Conservation (phyloP, 2,797 vertebrate genomes). For the Sebastes oblongus region DNA sequence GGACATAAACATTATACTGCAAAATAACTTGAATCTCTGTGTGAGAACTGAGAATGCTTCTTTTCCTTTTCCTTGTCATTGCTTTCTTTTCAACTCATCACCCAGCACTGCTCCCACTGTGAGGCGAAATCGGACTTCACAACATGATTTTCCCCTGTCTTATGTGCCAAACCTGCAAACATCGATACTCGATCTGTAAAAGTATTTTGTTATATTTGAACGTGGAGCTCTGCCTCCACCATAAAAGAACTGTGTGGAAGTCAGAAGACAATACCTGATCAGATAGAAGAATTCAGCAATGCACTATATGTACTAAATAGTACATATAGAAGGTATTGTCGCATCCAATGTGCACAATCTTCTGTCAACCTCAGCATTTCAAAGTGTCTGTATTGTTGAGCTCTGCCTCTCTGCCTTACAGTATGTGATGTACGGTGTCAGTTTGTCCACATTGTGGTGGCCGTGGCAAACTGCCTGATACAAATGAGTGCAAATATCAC, state of each 20-base stretch:
- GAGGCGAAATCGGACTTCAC: background rate
- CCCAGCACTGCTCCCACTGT: background rate
- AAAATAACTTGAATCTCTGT: background rate
- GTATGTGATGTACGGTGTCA: background rate
- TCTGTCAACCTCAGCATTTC: background rate
- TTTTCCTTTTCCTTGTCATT: background rate
- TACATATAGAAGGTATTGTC: too few species aligned
- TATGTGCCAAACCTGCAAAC: background rate
- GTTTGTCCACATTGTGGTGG: background rate
- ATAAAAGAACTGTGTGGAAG: background rate
- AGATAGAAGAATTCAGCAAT: too few species aligned
- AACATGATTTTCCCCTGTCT: background rate
- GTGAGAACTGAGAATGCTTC: background rate
- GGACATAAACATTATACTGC: background rate
- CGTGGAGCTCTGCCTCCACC: background rate
- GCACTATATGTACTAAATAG: too few species aligned
- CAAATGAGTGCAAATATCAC: background rate
- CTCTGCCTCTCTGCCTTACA: background rate
- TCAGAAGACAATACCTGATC: too few species aligned
- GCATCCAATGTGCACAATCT: background rate
- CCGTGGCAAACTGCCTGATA: background rate
- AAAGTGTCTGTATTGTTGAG: background rate
- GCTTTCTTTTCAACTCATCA: background rate
- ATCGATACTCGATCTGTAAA: background rate
- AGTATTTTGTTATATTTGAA: background rate